These are phyloP conservation scores for Zingel zingel DNA, from an alignment of 2,113 vertebrate species.

Conservation along the genomic window DNA sequence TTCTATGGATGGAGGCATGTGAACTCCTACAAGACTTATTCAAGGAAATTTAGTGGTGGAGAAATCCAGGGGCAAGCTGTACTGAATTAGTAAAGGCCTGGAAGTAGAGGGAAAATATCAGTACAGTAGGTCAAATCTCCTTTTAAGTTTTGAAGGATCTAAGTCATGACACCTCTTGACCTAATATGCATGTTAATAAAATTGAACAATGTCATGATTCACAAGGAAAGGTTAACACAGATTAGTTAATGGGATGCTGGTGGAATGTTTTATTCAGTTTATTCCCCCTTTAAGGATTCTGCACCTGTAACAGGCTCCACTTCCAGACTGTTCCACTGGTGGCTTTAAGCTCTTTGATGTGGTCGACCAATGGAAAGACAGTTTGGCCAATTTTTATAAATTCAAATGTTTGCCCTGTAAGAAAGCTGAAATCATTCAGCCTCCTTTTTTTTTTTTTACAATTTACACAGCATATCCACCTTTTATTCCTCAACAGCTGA, in stretches of 20 bases:
- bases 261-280: slow-evolving; percentile 46
- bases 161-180: slow-evolving; percentile 43
- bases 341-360: background rate
- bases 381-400: background rate
- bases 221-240: slow-evolving; percentile 52
- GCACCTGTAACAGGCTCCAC: slow-evolving; percentile 11
- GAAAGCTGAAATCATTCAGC: slow-evolving; percentile 8
- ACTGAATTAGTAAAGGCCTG: slow-evolving; percentile 39
- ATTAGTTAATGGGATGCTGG: slow-evolving; percentile 34
- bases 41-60: slow-evolving; percentile 16
- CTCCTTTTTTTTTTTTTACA: background rate
- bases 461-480: background rate
- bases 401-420: background rate
- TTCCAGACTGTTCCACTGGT: background rate
- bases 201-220: slow-evolving; percentile 55
- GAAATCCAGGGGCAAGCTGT: slow-evolving; percentile 19
- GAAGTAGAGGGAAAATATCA: background rate
- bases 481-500: background rate
- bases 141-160: slow-evolving; percentile 36
- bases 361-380: background rate
- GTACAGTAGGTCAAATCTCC: background rate
- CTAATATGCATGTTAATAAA: slow-evolving; percentile 54
- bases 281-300: slow-evolving; percentile 6
- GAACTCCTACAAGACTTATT: slow-evolving; percentile 2
- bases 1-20: background rate